Conservation (phyloP, 2,113 vertebrate genomes). For the Macrotus californicus region DNA sequence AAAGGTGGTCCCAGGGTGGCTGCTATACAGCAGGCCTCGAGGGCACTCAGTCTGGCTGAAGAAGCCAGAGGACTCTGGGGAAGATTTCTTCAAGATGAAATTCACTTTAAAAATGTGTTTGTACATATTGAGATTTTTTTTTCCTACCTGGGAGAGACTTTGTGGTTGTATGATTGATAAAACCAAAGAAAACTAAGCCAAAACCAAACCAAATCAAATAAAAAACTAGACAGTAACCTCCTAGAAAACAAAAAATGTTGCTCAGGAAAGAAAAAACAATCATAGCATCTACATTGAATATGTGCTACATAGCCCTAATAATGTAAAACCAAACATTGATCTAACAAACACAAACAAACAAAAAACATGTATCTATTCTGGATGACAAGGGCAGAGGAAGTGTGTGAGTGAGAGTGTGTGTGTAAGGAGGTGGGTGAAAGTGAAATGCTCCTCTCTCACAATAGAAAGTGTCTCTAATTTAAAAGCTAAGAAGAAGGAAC, state of each 20-base stretch:
- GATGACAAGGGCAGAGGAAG: neutral
- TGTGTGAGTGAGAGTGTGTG: neutral
- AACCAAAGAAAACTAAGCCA: neutral
- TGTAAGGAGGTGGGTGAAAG: neutral
- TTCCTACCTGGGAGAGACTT: neutral
- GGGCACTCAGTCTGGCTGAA: neutral
- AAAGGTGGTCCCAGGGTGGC: neutral
- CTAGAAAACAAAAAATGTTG: neutral
- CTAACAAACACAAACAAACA: neutral
- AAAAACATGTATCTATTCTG: neutral
- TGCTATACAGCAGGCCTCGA: neutral
- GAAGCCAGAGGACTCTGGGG: neutral
- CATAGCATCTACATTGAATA: neutral
- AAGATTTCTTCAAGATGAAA: neutral
- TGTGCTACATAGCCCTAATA: neutral
- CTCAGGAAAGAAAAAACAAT: neutral
- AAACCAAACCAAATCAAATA: neutral
- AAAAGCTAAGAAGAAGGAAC: neutral
- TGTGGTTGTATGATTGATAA: neutral
- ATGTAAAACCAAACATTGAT: neutral
- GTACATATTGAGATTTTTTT: neutral
- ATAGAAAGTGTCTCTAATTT: neutral
- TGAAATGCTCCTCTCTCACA: neutral
- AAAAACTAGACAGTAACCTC: neutral
- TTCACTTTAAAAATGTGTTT: neutral